Evolutionary conservation across 2,113 vertebrate species (phyloP), one percentile per base, ranked within the genome.

Genomic region (Pomatostomus ruficeps): DNA sequence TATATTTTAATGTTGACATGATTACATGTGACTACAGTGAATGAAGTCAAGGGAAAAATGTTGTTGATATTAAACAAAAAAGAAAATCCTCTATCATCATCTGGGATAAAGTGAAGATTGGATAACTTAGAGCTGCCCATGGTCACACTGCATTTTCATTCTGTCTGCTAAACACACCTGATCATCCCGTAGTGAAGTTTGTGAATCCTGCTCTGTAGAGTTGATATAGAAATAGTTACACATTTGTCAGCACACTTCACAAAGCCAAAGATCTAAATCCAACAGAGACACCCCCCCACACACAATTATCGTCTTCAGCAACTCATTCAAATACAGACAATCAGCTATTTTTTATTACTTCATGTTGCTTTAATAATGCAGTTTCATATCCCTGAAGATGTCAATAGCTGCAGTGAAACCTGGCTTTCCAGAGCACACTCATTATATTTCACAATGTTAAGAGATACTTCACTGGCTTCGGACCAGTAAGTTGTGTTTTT

Each of bases 51-150:
- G 58, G 78, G 54, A 42, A 83, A 95, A 90, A 46, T 36, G 12
- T 57, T 83, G 49, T 38, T 93, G 89, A 78, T 88, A 77, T 72
- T 91, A 93, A 95, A 72, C 46, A 73, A 91, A 95, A 90, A 65
- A 86, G 65, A 96, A 91, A 93, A 52, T 95, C 62, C 16, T 93
- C 57, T 91, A 66, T 40, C 23, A 91, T 43, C 31, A 91, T 86
- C 78, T 79, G 87, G 42, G 65, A 49, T 75, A 76, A 89, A 87
- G 26, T 65, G 65, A 91, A 90, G 82, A 75, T 67, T 95, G 48
- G 40, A 70, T 92, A 95, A 95, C 12, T 55, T 76, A 73, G 38
- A 93, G 46, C 35, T 94, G 68, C 59, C 51, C 31, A 25, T 2
- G 3, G 51, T 82, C 66, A 94, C 36, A 72, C 0, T 55, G 67